A percentile compares a stretch with the other conserved stretches of the same genome.
phyloP scores from a whole-genome alignment of 2,113 vertebrate species.

The Alouatta palliata region DNA sequence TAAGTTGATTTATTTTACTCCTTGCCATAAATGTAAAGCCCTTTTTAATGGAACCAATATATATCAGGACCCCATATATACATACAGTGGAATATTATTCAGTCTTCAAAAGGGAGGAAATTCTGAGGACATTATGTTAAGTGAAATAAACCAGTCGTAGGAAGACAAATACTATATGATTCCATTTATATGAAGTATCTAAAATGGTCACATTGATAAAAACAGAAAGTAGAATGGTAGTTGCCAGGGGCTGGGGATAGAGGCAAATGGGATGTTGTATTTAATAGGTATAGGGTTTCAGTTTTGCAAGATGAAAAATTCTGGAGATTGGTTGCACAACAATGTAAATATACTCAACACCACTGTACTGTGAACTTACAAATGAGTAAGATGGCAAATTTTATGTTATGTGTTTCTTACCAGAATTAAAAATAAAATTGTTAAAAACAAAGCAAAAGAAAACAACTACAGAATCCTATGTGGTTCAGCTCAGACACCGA shows the following conservation, averaged over 20 bases:
- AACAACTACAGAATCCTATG: not conserved
- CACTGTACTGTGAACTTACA: not conserved
- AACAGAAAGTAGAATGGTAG: not conserved
- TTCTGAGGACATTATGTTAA: not conserved
- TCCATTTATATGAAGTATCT: not conserved
- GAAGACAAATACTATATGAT: not conserved
- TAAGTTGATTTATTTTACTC: slow-evolving; percentile 21
- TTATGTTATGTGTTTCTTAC: not conserved
- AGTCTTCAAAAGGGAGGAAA: not conserved
- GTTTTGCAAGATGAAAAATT: not conserved
- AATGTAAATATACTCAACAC: not conserved
- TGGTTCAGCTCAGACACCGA: not conserved
- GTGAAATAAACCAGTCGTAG: not conserved
- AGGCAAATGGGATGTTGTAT: not conserved
- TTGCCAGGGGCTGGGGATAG: not conserved
- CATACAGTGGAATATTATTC: not conserved
- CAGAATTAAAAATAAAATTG: not conserved
- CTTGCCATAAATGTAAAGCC: not conserved
- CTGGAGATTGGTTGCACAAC: not conserved
- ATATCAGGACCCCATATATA: not conserved
- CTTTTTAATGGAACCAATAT: not conserved
- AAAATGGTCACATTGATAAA: not conserved
- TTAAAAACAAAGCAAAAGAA: not conserved
- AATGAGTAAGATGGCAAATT: not conserved
- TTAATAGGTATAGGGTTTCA: not conserved